phyloP scores from a whole-genome alignment of 2,888 invertebrate genomes.

The Orthosia incerta region DNA sequence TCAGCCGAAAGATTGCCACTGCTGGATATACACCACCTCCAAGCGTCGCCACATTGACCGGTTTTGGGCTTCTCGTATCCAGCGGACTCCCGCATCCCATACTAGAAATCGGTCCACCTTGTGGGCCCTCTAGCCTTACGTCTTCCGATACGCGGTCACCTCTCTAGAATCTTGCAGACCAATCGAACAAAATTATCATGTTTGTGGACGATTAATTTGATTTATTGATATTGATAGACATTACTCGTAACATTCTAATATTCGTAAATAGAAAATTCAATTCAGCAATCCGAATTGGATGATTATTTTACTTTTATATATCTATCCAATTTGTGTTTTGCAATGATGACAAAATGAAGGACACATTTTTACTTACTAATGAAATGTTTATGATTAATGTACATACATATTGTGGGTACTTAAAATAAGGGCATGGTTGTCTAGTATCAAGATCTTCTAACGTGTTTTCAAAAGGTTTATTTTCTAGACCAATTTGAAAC shows the following conservation, averaged over 20 bases:
- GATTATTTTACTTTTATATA: too few relatives aligned
- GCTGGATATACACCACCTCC: neutral
- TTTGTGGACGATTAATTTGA: neutral
- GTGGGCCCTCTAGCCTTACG: neutral
- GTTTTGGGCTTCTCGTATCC: neutral
- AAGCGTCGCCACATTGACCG: neutral
- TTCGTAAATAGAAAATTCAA: neutral
- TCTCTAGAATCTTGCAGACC: too few relatives aligned
- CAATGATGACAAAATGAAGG: neutral
- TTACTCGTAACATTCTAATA: too few relatives aligned
- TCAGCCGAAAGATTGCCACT: neutral
- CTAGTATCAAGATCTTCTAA: conserved; percentile 4
- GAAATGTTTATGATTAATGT: neutral
- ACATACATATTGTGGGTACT: neutral
- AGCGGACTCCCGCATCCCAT: too few relatives aligned
- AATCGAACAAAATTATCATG: neutral
- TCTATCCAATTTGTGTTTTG: too few relatives aligned
- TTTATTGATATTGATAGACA: neutral
- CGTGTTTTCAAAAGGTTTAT: neutral
- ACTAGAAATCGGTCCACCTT: too few relatives aligned
- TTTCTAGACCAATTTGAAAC: neutral
- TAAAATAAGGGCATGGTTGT: neutral
- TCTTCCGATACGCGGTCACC: neutral
- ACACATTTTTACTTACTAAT: neutral
- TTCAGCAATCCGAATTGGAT: neutral